A percentile compares a stretch with the other conserved stretches of the same genome.
phyloP scores from a whole-genome alignment of 2,797 vertebrate genomes.

The Melanotaenia pygmaea region DNA sequence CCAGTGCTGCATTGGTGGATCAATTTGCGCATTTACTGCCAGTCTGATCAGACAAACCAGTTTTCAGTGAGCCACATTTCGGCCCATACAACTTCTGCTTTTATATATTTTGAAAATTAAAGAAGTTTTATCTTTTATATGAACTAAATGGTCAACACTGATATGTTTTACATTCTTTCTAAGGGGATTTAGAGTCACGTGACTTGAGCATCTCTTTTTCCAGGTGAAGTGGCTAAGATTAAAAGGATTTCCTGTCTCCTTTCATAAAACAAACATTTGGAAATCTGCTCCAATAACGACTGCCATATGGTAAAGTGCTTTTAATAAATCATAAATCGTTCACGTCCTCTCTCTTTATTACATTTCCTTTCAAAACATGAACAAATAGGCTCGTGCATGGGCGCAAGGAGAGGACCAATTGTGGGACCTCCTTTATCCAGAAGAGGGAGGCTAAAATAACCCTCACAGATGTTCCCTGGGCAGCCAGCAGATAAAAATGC shows the following conservation, averaged over 20 bases:
- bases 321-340: slow-evolving; percentile 91
- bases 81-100: neutral
- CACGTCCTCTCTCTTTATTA: slow-evolving; percentile 84
- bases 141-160: slow-evolving; percentile 20
- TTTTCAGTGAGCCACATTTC: neutral
- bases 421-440: slow-evolving; percentile 80
- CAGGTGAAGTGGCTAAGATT: slow-evolving; percentile 69
- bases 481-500: slow-evolving; percentile 86
- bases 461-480: slow-evolving; percentile 89
- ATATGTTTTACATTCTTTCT: slow-evolving; percentile 19
- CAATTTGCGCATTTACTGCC: slow-evolving; percentile 42
- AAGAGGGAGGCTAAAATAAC: slow-evolving; percentile 81
- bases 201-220: slow-evolving; percentile 78
- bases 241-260: slow-evolving; percentile 75
- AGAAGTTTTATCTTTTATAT: neutral
- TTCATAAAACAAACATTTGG: slow-evolving; percentile 88
- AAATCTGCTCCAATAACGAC: slow-evolving; percentile 83
- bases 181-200: slow-evolving; percentile 69
- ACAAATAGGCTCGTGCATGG: slow-evolving; percentile 86
- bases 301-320: slow-evolving; percentile 93
- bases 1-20: neutral
- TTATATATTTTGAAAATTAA: neutral
- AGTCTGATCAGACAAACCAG: neutral
- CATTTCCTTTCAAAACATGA: slow-evolving; percentile 87
- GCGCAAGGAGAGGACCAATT: slow-evolving; percentile 79